Percentiles rank a stretch among this genome's conserved stretches.
These are phyloP conservation scores for Onthophagus sagittarius DNA, from an alignment of 2,888 invertebrate genomes.

Conservation along the genomic window DNA sequence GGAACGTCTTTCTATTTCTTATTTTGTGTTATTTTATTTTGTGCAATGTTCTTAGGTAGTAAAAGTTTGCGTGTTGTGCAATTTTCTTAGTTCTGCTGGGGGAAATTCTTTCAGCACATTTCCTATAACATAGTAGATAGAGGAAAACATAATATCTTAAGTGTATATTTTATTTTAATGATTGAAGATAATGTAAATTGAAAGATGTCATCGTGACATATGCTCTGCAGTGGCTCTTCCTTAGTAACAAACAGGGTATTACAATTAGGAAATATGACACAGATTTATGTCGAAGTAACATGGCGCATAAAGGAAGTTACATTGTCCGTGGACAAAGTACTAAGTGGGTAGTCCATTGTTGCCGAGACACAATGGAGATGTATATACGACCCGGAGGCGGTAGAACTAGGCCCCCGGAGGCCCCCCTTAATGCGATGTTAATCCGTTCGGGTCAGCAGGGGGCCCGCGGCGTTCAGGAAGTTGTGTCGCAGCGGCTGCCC, in stretches of 20 bases:
- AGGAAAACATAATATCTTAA: not conserved
- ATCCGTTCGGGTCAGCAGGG: constrained; percentile 18
- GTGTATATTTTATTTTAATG: not conserved
- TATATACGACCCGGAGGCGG: constrained; percentile 9
- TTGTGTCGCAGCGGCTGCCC: constrained; percentile 16
- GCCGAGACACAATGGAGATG: constrained; percentile 7
- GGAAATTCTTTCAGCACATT: not conserved
- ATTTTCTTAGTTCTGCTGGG: not conserved
- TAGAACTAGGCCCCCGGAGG: not conserved
- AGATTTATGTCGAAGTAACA: constrained; percentile 8
- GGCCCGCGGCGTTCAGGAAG: constrained; percentile 19
- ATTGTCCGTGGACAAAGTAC: constrained; percentile 10
- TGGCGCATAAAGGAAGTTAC: constrained; percentile 11
- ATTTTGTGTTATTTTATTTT: not conserved
- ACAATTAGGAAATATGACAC: constrained; percentile 14
- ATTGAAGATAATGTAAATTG: not conserved
- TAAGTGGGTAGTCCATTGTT: constrained; percentile 13
- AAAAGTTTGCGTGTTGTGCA: not conserved
- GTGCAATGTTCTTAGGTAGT: not conserved
- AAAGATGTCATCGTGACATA: constrained; percentile 4
- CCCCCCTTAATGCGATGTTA: constrained; percentile 20
- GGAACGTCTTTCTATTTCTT: not conserved
- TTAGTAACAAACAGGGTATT: not conserved
- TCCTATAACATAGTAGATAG: too few relatives aligned
- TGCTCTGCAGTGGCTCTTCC: not conserved